Conservation (phyloP, 2,113 vertebrate genomes). For the Neolamprologus variostigma region DNA sequence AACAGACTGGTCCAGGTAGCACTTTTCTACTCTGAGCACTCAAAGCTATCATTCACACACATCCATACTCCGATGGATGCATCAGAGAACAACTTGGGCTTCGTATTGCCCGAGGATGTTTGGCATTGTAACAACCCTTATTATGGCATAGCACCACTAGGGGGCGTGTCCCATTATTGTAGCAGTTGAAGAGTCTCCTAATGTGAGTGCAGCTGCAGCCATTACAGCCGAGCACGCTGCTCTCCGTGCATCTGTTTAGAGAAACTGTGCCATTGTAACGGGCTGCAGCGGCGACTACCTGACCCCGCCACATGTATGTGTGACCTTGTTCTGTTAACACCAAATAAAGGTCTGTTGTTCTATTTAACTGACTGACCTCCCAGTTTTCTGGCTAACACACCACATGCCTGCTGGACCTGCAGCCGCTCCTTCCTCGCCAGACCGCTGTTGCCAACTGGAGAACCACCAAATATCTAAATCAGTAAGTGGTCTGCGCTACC, state of each 20-base stretch:
- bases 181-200: neutral
- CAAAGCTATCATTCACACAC: neutral
- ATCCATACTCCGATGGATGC: accelerated
- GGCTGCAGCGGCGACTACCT: neutral
- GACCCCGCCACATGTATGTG: neutral
- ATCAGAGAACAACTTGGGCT: neutral
- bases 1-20: neutral
- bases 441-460: neutral
- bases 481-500: neutral
- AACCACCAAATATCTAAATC: neutral
- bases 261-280: accelerated
- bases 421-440: neutral
- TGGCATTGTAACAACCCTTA: neutral
- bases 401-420: neutral
- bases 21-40: neutral
- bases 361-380: neutral
- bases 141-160: neutral
- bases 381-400: neutral
- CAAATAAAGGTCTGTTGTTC: neutral
- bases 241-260: neutral
- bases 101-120: neutral
- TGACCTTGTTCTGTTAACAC: neutral
- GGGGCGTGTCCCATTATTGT: neutral
- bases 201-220: neutral
- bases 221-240: neutral